phyloP scores from a whole-genome alignment of 2,113 vertebrate species.

The Caranx ignobilis region DNA sequence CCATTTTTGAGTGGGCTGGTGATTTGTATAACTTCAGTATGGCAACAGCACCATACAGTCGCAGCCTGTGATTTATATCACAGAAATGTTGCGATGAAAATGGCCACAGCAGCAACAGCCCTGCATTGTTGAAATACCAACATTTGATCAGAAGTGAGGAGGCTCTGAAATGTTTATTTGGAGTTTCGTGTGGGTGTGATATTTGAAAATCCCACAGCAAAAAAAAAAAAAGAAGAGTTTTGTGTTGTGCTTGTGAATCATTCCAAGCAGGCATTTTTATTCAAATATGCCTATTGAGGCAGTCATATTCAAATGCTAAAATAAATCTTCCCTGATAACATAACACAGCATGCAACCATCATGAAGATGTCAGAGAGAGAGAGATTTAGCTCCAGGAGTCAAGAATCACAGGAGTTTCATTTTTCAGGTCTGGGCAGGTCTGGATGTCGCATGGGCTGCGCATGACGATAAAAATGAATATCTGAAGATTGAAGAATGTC shows the following conservation, averaged over 20 bases:
- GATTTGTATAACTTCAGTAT: constrained; percentile 38
- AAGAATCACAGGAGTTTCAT: constrained; percentile 40
- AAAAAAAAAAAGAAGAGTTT: constrained; percentile 41
- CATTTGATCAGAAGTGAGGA: constrained; percentile 55
- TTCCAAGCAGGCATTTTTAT: constrained; percentile 56
- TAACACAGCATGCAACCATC: constrained; percentile 38
- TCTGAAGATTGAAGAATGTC: constrained; percentile 31
- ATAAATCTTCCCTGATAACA: constrained; percentile 57
- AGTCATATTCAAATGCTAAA: constrained; percentile 54
- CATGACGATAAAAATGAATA: constrained; percentile 41
- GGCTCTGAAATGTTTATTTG: constrained; percentile 60
- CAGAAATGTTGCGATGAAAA: constrained; percentile 37
- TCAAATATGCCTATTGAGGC: constrained; percentile 53
- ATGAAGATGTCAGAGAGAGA: constrained; percentile 36
- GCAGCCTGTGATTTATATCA: constrained; percentile 52
- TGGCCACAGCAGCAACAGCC: background rate
- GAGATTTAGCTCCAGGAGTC: constrained; percentile 41
- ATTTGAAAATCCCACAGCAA: constrained; percentile 54
- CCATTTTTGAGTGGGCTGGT: constrained; percentile 32
- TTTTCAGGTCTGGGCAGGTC: constrained; percentile 32
- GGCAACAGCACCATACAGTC: constrained; percentile 11
- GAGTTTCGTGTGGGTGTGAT: constrained; percentile 63
- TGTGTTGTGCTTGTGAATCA: constrained; percentile 55
- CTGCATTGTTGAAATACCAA: constrained; percentile 45
- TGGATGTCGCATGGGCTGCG: constrained; percentile 19